Percentiles rank a stretch among this genome's conserved stretches.
Evolutionary conservation across 2,797 vertebrate genomes (phyloP).

Genomic region (Toxotes lorentzi): DNA sequence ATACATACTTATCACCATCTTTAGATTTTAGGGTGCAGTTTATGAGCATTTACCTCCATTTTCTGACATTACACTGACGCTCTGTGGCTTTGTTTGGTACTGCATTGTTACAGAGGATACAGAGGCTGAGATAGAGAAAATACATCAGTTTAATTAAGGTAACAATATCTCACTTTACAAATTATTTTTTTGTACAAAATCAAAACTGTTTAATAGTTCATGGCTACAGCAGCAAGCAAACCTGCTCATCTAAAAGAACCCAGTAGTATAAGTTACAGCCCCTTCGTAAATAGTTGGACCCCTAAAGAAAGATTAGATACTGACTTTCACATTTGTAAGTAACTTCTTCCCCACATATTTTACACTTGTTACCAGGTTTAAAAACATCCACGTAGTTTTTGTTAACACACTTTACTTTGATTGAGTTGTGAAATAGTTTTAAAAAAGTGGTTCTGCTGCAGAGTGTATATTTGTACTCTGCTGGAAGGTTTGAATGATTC

Average conservation of each 20-base stretch:
- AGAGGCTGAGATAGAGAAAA: conserved; percentile 49
- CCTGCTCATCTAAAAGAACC: conserved; percentile 24
- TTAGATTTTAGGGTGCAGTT: neutral
- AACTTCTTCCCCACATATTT: conserved; percentile 10
- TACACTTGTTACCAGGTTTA: neutral
- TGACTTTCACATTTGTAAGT: conserved; percentile 17
- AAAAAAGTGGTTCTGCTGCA: neutral
- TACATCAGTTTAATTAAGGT: conserved; percentile 64
- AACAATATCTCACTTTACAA: conserved; percentile 49
- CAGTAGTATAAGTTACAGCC: conserved; percentile 1
- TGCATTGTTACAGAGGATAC: conserved; percentile 10
- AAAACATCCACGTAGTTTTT: neutral
- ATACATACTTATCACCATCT: neutral
- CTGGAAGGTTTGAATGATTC: neutral
- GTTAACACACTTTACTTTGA: conserved; percentile 11
- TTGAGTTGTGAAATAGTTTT: neutral
- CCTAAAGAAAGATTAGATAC: conserved; percentile 8
- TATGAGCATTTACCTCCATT: neutral
- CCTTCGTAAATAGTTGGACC: conserved; percentile 6
- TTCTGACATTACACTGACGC: conserved; percentile 51
- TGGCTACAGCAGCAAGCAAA: conserved; percentile 40
- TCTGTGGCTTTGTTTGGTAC: conserved; percentile 53
- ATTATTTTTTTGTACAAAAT: conserved; percentile 49
- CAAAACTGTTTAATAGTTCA: conserved; percentile 3
- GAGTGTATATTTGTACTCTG: neutral